Evolutionary conservation across 2,797 vertebrate genomes (phyloP).

Genomic region (Galaxias olidus): DNA sequence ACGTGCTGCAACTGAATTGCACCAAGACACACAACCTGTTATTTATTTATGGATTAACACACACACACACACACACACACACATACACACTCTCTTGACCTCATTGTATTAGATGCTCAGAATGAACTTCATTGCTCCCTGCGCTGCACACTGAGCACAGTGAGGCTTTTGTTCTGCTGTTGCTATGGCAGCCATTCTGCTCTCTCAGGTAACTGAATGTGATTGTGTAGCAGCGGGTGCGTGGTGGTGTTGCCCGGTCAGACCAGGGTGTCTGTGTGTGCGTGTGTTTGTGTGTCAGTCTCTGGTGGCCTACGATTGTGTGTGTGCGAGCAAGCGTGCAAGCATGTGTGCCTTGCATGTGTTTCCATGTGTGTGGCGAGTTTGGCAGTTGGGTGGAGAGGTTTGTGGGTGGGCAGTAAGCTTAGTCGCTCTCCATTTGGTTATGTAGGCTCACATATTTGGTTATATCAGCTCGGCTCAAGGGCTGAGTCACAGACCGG

Average conservation of each 20-base stretch:
- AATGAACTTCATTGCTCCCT: slow-evolving; percentile 38
- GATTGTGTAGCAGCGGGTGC: slow-evolving; percentile 25
- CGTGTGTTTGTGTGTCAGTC: not conserved
- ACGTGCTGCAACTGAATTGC: slow-evolving; percentile 9
- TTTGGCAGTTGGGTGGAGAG: no score
- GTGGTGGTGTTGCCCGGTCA: slow-evolving; percentile 6
- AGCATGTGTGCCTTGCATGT: not conserved
- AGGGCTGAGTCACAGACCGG: not conserved
- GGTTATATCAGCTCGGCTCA: not conserved
- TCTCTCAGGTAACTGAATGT: slow-evolving; percentile 36
- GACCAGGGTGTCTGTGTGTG: not conserved
- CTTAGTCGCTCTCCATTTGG: no score
- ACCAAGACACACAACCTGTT: not conserved
- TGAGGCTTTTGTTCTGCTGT: slow-evolving; percentile 43
- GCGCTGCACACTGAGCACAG: slow-evolving; percentile 40
- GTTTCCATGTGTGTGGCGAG: no score
- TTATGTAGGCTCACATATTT: not conserved
- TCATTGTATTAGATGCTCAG: slow-evolving; percentile 21
- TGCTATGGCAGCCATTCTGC: slow-evolving; percentile 38
- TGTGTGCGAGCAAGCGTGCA: not conserved
- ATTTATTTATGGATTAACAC: slow-evolving; percentile 6
- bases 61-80: slow-evolving; percentile 17
- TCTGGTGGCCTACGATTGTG: not conserved
- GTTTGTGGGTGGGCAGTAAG: no score
- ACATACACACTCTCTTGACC: slow-evolving; percentile 2